Base-by-base conservation (phyloP, 2,113 vertebrate species). In the Rallus limicola region DNA sequence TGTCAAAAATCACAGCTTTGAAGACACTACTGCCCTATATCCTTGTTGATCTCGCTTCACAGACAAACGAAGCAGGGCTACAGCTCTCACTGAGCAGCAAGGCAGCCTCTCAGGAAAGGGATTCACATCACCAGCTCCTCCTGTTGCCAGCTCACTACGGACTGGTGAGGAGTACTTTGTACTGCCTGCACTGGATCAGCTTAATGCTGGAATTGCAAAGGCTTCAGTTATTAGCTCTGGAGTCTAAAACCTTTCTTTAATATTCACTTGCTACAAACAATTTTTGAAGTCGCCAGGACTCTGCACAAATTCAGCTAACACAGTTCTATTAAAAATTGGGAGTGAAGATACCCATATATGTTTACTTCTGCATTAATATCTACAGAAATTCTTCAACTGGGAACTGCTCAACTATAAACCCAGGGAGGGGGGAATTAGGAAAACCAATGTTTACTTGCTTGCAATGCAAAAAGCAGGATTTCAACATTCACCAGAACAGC, bases 401-500 rank as follows among this genome's bases (percentile, higher is more conserved):
- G n/a, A 87, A 85, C 76, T 60, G 52, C 65, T 20, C 26, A 59
- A 84, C 76, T 86, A 50, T 50, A 82, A 92, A 79, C 20, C 3
- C 5, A 26, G 52, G 52, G 52, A 15, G 52, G 4, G 52, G 26
- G 13, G 52, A 25, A 23, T 20, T 50, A 52, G 25, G 25, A 25
- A 53, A 53, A 42, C 26, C 46, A n/a, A 33, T n/a, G 40, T 90
- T 83, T 94, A 62, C 78, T 92, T 85, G 52, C 55, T 92, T 93
- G 50, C 72, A 94, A 93, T 75, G 64, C 59, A 85, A 92, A 83
- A 92, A 85, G 34, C 42, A 82, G 33, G 28, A 82, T 92, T 97
- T 96, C 93, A 95, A 31, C 86, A 53, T 95, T 90, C 70, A 86
- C 93, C 81, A 88, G 40, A 88, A 44, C 64, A 85, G 94, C 95